Evolutionary conservation across 1,140 invertebrate species (phyloP).

Genomic region (Monochamus saltuarius): DNA sequence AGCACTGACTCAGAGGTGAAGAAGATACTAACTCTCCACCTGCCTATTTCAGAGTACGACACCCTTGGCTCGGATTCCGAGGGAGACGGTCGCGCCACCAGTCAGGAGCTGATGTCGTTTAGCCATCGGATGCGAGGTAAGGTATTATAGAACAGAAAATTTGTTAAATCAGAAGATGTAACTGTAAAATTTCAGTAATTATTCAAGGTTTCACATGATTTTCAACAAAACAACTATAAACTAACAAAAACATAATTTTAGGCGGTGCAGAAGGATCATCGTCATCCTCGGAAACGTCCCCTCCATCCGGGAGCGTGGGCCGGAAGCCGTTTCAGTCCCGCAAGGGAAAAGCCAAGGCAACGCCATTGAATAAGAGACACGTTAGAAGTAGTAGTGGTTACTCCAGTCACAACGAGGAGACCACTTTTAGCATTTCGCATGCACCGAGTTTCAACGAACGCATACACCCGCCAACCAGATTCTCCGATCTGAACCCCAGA

Average conservation of each 20-base stretch:
- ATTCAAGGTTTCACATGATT: not conserved
- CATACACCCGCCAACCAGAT: slow-evolving; percentile 71
- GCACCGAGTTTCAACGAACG: slow-evolving; percentile 72
- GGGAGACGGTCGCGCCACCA: slow-evolving; percentile 60
- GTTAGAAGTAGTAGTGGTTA: slow-evolving; percentile 74
- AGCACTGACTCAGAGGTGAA: slow-evolving; percentile 84
- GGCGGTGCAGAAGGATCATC: slow-evolving; percentile 66
- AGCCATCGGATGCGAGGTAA: slow-evolving; percentile 60
- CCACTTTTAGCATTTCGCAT: slow-evolving; percentile 77
- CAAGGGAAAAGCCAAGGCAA: slow-evolving; percentile 63
- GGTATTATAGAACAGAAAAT: slow-evolving; percentile 15
- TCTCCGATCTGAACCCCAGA: slow-evolving; percentile 61
- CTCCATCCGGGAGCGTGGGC: slow-evolving; percentile 59
- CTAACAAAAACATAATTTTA: slow-evolving; percentile 5
- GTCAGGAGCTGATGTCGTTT: slow-evolving; percentile 61
- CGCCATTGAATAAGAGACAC: slow-evolving; percentile 58
- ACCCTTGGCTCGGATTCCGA: slow-evolving; percentile 74
- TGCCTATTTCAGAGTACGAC: slow-evolving; percentile 86
- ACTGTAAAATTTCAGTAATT: too few relatives aligned
- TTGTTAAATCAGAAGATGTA: too few relatives aligned
- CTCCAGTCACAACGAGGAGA: slow-evolving; percentile 77
- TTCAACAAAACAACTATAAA: not conserved
- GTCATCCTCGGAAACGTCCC: slow-evolving; percentile 70
- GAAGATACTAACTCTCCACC: slow-evolving; percentile 84
- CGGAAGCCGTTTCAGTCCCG: slow-evolving; percentile 66